Conservation (phyloP, 2,113 vertebrate genomes). For the Hippocampus guttulatus region DNA sequence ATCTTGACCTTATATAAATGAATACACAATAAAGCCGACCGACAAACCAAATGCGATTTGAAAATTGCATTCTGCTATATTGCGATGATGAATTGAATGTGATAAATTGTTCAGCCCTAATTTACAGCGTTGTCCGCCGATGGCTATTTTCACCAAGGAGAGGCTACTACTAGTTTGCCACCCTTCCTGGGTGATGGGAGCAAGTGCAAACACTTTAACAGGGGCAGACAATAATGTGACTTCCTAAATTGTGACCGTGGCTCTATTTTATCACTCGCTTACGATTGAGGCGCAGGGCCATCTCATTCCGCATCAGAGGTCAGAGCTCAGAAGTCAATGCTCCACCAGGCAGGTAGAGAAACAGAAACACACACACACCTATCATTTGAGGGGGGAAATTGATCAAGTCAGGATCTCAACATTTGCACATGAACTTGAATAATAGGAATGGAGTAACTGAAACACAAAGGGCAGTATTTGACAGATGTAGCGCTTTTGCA, state of each 20-base stretch:
- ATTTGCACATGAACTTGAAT: constrained; percentile 54
- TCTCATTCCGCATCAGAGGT: constrained; percentile 42
- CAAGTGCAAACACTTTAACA: background rate
- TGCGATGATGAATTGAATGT: too few relatives aligned
- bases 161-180: background rate
- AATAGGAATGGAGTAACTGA: constrained; percentile 68
- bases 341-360: constrained; percentile 12
- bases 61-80: too few relatives aligned
- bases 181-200: background rate
- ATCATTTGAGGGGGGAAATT: constrained; percentile 33
- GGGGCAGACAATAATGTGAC: background rate
- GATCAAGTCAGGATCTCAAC: constrained; percentile 39
- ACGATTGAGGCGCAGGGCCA: constrained; percentile 37
- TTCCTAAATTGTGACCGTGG: background rate
- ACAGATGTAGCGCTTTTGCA: constrained; percentile 62
- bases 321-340: constrained; percentile 50
- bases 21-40: too few relatives aligned
- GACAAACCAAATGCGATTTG: background rate
- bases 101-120: background rate
- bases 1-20: too few relatives aligned
- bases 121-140: background rate
- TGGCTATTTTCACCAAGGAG: background rate
- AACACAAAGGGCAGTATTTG: constrained; percentile 69
- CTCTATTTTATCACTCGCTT: constrained; percentile 33
- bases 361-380: constrained; percentile 22